phyloP scores from a whole-genome alignment of 2,113 vertebrate species.

The Taurulus bubalis region DNA sequence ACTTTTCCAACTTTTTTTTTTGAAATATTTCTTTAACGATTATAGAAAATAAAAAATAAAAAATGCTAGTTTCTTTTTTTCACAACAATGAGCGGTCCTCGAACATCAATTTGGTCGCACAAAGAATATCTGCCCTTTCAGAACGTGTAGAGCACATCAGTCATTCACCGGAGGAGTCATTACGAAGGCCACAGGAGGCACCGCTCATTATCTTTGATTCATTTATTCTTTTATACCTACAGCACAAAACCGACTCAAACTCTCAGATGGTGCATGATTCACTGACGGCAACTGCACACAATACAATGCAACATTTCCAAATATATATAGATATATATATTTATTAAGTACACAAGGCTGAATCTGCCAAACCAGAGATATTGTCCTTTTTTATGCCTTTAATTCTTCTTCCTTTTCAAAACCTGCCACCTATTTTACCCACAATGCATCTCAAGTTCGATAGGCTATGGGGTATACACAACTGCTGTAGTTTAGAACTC shows the following conservation, averaged over 20 bases:
- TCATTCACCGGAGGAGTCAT: not conserved
- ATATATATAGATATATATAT: not conserved
- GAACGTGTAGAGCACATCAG: not conserved
- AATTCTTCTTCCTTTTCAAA: not conserved
- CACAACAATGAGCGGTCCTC: not conserved
- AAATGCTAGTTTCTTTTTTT: too few species aligned
- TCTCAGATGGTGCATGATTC: not conserved
- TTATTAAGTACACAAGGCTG: not conserved
- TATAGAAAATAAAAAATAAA: not conserved
- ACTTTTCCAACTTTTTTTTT: not conserved
- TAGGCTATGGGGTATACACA: not conserved
- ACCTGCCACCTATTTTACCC: not conserved
- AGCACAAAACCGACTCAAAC: slow-evolving; percentile 1
- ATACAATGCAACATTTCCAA: not conserved
- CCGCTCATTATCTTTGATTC: not conserved
- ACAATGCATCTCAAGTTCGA: not conserved
- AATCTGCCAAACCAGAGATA: not conserved
- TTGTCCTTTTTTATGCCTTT: not conserved
- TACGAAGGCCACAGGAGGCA: not conserved
- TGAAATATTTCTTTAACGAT: not conserved
- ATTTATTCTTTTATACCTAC: not conserved
- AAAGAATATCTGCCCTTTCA: not conserved
- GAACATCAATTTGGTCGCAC: not conserved
- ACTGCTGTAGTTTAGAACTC: not conserved
- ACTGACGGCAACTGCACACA: not conserved